Base-by-base conservation (phyloP, 2,113 vertebrate species). In the Tor tambroides region DNA sequence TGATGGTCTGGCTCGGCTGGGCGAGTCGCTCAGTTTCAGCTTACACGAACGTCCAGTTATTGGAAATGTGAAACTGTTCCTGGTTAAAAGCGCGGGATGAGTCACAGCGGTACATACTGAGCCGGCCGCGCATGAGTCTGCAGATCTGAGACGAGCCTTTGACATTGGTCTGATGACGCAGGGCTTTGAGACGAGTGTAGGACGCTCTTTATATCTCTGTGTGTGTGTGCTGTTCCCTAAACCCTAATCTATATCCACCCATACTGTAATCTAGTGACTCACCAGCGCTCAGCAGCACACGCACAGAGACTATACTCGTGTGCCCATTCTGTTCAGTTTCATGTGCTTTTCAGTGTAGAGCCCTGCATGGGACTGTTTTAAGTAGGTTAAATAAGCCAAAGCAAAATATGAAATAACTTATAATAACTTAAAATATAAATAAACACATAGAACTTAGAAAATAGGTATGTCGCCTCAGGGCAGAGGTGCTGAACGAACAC, bases 211-310 rank as follows among this genome's bases (percentile, higher is more conserved):
- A 5, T 67, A 28, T 8, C 28, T 67, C 14, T n/a, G 56, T 26
- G 59, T 28, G 59, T 35, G 69, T 71, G 69, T 23, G 35, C 9
- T 72, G 69, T 74, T 41, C 21, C 19, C 19, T 41, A 3, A 43
- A 74, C 23, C 21, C 38, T 74, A 74, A 74, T 74, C 71, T 43
- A n/a, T n/a, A n/a, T 74, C 23, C 71, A 10, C 71, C n/a, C 71
- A 26, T 6, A 43, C 21, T 43, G 38, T 43, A 74, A 43, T 43
- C 71, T 14, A 43, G 38, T 43, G 71, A 74, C 71, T 74, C 71
- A 43, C 35, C 38, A 6, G 38, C 10, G 2, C 9, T 74, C 21
- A 5, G 17, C 7, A 7, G 7, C 69, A 41, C 38, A 72, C 35
- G 6, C 4, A 72, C 32, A 72, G 8, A 41, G 21, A 23, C 32